These are phyloP conservation scores for Drosophila gaucha DNA, from an alignment of 2,888 invertebrate species.

Conservation along the genomic window DNA sequence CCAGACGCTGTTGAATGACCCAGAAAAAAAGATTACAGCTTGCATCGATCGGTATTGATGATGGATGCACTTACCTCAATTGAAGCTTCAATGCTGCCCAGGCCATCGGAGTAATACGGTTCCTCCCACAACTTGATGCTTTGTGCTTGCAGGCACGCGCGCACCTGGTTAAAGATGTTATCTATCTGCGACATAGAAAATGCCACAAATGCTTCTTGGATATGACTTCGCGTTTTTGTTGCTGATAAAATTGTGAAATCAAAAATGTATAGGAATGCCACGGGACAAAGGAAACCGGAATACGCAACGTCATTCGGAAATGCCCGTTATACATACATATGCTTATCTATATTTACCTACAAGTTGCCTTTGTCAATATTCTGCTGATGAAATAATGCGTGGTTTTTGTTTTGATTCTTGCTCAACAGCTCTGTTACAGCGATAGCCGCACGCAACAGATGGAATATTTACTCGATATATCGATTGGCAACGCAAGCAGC, in stretches of 20 bases:
- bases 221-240: slow-evolving; percentile 22
- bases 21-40: neutral
- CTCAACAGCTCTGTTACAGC: neutral
- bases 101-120: slow-evolving; percentile 87
- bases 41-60: no score
- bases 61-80: slow-evolving; percentile 74
- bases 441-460: slow-evolving; percentile 1
- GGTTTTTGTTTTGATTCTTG: slow-evolving; percentile 27
- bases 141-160: slow-evolving; percentile 88
- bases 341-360: neutral
- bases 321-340: neutral
- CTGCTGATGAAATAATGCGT: slow-evolving; percentile 12
- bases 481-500: slow-evolving; percentile 12
- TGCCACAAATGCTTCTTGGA: neutral
- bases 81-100: slow-evolving; percentile 85
- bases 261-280: neutral
- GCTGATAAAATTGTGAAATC: neutral
- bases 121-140: slow-evolving; percentile 91
- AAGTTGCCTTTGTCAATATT: neutral
- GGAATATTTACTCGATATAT: neutral
- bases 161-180: slow-evolving; percentile 88
- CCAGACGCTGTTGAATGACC: no score
- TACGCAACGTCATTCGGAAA: neutral
- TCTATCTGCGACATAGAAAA: slow-evolving; percentile 85
- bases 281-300: slow-evolving; percentile 15